phyloP scores from a whole-genome alignment of 2,113 vertebrate genomes.

The Condylura cristata region DNA sequence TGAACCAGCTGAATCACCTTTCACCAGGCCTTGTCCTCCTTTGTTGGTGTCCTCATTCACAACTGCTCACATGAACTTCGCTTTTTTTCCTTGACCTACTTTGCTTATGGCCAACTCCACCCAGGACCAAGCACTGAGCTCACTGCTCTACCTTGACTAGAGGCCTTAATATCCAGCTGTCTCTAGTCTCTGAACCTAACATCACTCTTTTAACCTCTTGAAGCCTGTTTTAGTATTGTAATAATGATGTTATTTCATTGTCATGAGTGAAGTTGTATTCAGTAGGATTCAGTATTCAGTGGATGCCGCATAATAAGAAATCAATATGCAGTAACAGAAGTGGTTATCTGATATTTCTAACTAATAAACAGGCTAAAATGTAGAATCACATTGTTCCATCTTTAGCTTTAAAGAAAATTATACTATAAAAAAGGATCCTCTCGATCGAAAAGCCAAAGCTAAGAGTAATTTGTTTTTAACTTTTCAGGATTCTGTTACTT shows the following conservation, averaged over 20 bases:
- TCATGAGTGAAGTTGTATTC: background rate
- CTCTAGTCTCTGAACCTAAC: background rate
- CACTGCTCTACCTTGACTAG: background rate
- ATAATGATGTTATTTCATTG: background rate
- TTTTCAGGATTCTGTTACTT: slow-evolving; percentile 15
- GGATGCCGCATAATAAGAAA: background rate
- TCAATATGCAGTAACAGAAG: background rate
- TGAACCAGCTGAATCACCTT: background rate
- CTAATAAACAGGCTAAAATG: background rate
- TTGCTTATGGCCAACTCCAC: background rate
- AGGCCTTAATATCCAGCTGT: background rate
- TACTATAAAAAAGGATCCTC: background rate
- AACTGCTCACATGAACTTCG: background rate
- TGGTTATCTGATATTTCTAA: background rate
- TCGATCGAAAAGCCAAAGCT: background rate
- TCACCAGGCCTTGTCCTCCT: background rate
- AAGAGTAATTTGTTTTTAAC: background rate
- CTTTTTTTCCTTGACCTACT: background rate
- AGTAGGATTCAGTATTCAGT: background rate
- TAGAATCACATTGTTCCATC: background rate
- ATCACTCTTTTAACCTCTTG: background rate
- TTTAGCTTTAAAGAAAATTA: background rate
- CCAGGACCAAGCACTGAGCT: background rate
- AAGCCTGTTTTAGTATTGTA: background rate
- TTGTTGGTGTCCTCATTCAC: background rate